Evolutionary conservation across 2,888 invertebrate species (phyloP).

Genomic region (Cheilosia impressa): DNA sequence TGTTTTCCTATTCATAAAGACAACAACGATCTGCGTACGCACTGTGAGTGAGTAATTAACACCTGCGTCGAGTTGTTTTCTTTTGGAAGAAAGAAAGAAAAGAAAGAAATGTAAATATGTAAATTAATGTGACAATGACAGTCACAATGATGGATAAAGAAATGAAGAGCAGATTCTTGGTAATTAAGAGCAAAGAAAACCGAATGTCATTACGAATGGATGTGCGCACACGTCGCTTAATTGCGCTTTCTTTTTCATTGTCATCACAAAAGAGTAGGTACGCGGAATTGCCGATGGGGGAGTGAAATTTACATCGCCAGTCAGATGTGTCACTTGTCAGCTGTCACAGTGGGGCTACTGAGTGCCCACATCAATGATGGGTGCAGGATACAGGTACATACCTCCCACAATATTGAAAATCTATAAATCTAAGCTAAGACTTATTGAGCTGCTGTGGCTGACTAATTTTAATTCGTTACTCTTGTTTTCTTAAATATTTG

Average conservation of each 20-base stretch:
- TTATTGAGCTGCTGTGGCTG: no score
- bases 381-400: no score
- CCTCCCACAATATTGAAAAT: no score
- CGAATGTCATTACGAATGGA: conserved; percentile 34
- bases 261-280: background rate
- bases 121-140: conserved; percentile 63
- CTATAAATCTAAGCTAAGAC: no score
- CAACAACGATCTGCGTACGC: conserved; percentile 32
- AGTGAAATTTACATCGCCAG: background rate
- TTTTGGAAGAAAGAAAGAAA: conserved; percentile 16
- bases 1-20: conserved; percentile 3
- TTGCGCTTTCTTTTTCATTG: conserved; percentile 44
- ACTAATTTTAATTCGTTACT: no score
- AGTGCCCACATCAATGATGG: no score
- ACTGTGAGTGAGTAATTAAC: conserved; percentile 55
- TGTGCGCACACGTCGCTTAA: conserved; percentile 17
- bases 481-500: no score
- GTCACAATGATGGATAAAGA: conserved; percentile 13
- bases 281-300: background rate
- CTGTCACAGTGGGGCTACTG: no score
- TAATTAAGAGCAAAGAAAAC: conserved; percentile 24
- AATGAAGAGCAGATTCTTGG: conserved; percentile 32
- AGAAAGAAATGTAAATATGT: conserved; percentile 22
- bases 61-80: conserved; percentile 36
- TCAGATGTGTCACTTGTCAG: background rate